phyloP scores from a whole-genome alignment of 1,140 invertebrate genomes.

The Charaxes varanes region DNA sequence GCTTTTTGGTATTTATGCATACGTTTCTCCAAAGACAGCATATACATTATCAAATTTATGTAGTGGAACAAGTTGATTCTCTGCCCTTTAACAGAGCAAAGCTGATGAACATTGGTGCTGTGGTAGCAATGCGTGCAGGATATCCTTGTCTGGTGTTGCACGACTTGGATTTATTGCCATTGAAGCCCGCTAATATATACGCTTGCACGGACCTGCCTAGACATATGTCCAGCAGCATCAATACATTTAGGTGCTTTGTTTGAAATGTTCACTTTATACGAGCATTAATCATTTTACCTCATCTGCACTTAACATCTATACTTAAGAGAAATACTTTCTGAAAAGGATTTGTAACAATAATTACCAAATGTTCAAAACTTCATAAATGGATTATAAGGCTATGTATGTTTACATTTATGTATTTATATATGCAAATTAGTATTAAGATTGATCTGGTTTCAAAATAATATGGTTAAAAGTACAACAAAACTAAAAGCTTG shows the following conservation, averaged over 20 bases:
- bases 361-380: too few relatives aligned
- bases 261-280: too few relatives aligned
- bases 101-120: constrained; percentile 94
- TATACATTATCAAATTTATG: constrained; percentile 84
- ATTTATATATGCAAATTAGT: too few relatives aligned
- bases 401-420: too few relatives aligned
- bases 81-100: constrained; percentile 94
- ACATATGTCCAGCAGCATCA: constrained; percentile 94
- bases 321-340: too few relatives aligned
- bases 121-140: constrained; percentile 81
- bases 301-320: too few relatives aligned
- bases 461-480: too few relatives aligned
- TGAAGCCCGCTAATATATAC: constrained; percentile 93
- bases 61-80: constrained; percentile 89
- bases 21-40: constrained; percentile 57
- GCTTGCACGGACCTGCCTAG: constrained; percentile 90
- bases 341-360: too few relatives aligned
- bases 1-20: constrained; percentile 67
- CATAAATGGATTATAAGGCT: too few relatives aligned
- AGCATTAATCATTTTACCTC: too few relatives aligned
- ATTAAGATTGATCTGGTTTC: too few relatives aligned
- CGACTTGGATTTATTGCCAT: constrained; percentile 95
- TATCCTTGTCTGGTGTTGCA: constrained; percentile 95
- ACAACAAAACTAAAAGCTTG: too few relatives aligned
- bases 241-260: constrained; percentile 81